Evolutionary conservation across 1,140 invertebrate species (phyloP), one percentile per base, ranked within the genome.

Genomic region (Gryllus bimaculatus): DNA sequence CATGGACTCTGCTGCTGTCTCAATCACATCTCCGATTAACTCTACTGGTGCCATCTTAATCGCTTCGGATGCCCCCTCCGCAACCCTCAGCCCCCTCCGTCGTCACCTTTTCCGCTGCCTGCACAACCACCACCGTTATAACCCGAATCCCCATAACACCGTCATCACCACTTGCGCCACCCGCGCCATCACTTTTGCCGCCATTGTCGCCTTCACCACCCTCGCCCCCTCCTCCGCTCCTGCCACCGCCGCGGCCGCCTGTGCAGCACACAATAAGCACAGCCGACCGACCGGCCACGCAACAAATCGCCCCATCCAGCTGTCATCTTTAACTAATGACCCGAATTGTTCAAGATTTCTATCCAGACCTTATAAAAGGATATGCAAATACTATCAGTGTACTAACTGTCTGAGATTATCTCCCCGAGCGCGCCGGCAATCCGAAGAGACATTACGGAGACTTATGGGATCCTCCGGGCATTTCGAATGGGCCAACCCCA

Each of bases 301-400:
- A 66, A 66, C 54, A 66, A 66, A 66, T 66, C 54, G 54, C 54
- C 54, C 54, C 54, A 66, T 66, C 54, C 54, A 66, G 54, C 54
- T 66, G 54, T 66, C 54, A 18, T 18, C 54, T 66, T 66, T 66
- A 66, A 66, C 54, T 66, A 66, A 66, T 66, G 54, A 66, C 54
- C 54, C 10, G 54, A 66, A 66, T 66, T 66, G 54, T 66, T 66
- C 54, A 66, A 66, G 54, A 66, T 66, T 66, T 66, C 18, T 66
- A 66, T 66, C 54, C 54, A 18, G 18, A 1, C 18, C 54, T 18
- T 66, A 10, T 66, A 66, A 66, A 66, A 66, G 54, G 54, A 66
- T 66, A 66, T 66, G 54, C 54, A 66, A 66, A 66, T 66, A 66
- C 54, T 66, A 66, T 66, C 54, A 66, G 54, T 18, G 18, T 66